phyloP scores from a whole-genome alignment of 2,797 vertebrate species.

The Diceros bicornis region DNA sequence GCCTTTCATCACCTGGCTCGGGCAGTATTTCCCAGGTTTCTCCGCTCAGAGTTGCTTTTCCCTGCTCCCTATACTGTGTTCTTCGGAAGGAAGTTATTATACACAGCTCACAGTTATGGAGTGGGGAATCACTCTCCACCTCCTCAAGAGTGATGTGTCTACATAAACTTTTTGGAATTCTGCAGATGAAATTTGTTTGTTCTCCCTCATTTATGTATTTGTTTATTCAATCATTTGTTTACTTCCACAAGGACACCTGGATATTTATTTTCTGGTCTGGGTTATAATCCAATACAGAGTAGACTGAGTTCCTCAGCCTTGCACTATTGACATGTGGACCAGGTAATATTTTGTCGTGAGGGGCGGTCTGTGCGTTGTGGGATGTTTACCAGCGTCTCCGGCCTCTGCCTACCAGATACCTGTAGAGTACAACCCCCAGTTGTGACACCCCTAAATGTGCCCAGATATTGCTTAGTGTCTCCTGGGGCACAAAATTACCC shows the following conservation, averaged over 20 bases:
- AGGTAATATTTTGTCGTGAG: background rate
- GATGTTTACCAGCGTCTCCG: background rate
- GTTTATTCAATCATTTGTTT: background rate
- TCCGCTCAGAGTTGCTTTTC: background rate
- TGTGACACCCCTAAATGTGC: too few species aligned
- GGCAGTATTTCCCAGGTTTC: background rate
- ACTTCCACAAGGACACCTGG: background rate
- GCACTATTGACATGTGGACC: background rate
- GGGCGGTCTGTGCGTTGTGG: background rate
- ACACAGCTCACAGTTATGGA: background rate
- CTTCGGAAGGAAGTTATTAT: background rate
- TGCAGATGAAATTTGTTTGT: background rate
- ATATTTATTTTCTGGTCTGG: too few species aligned
- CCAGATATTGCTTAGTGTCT: background rate
- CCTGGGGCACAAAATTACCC: background rate
- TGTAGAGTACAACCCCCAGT: background rate
- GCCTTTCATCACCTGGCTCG: background rate
- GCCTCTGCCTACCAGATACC: background rate
- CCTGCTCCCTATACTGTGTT: fast-evolving
- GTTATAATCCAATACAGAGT: background rate
- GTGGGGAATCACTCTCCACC: too few species aligned
- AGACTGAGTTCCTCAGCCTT: background rate
- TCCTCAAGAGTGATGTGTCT: background rate
- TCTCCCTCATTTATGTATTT: background rate
- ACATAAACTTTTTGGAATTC: background rate